Base-by-base conservation (phyloP, 2,113 vertebrate genomes). In the Heliornis fulica region DNA sequence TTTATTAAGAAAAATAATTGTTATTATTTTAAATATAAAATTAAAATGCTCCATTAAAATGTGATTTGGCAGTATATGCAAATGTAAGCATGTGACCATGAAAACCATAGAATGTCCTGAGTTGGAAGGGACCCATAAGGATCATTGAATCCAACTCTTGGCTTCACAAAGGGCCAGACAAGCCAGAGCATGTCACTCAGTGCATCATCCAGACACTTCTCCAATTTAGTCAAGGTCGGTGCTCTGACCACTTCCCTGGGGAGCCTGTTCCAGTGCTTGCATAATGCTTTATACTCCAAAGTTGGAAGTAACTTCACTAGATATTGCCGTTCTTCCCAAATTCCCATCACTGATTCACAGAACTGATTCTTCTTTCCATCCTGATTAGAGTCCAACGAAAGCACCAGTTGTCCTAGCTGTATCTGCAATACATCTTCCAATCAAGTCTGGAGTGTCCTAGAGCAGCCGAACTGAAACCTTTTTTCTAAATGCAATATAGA, bases 241-340 rank as follows among this genome's bases (percentile, higher is more conserved):
- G n/a, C n/a, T n/a, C n/a, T n/a, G n/a, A n/a, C n/a, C n/a, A n/a
- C n/a, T n/a, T n/a, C n/a, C n/a, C n/a, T n/a, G n/a, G n/a, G n/a
- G n/a, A n/a, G n/a, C n/a, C n/a, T n/a, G n/a, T n/a, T n/a, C n/a
- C n/a, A n/a, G n/a, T n/a, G 13, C 13, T 10, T 66, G 34, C 9
- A n/a, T 61, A 76, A 29, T 0, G 0, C 5, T 79, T 76, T 60
- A n/a, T 46, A 21, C 18, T 45, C 5, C 40, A 43, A 1, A 10
- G 0, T 8, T 69, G 22, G 21, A 76, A 90, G 64, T n/a, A 75
- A 50, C 25, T 78, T 93, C 46, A 54, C 13, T 84, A 34, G 61
- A 64, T 48, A 15, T 64, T 83, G 10, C 14, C 60, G 2, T 72
- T 91, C 50, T 75, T 63, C 25, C 23, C 38, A 66, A 45, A 56